phyloP scores from a whole-genome alignment of 2,797 vertebrate species.

The Cetoscarus ocellatus region DNA sequence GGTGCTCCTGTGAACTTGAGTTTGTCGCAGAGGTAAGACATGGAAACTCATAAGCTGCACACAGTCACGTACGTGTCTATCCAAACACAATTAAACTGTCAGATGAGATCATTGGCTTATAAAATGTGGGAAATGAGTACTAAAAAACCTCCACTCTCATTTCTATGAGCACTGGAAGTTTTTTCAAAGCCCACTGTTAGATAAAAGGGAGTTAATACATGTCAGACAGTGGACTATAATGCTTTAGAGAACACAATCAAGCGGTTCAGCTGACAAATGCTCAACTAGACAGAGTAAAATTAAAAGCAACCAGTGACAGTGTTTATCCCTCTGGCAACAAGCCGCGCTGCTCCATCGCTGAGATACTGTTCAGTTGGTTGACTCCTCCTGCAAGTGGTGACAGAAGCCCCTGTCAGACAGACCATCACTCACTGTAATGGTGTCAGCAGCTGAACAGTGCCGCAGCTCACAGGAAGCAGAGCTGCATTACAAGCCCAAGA shows the following conservation, averaged over 20 bases:
- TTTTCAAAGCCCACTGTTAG: slow-evolving; percentile 1
- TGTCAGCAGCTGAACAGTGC: slow-evolving; percentile 60
- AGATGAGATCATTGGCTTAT: slow-evolving; percentile 6
- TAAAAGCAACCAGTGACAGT: slow-evolving; percentile 58
- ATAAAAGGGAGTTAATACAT: slow-evolving; percentile 37
- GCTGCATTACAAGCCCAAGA: slow-evolving; percentile 57
- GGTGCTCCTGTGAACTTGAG: slow-evolving; percentile 62
- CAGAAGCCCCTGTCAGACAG: slow-evolving; percentile 67
- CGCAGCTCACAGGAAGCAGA: slow-evolving; percentile 57
- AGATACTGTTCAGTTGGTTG: slow-evolving; percentile 64
- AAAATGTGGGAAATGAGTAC: not conserved
- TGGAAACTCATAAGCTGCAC: slow-evolving; percentile 16
- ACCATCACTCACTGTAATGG: slow-evolving; percentile 70
- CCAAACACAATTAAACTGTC: slow-evolving; percentile 27
- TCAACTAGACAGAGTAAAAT: slow-evolving; percentile 56
- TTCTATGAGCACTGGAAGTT: not conserved
- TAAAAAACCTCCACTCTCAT: not conserved
- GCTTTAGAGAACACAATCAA: slow-evolving; percentile 46
- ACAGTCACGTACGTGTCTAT: not conserved
- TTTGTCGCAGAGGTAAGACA: slow-evolving; percentile 37
- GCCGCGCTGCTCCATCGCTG: slow-evolving; percentile 51
- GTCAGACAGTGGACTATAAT: slow-evolving; percentile 34
- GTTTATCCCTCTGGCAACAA: slow-evolving; percentile 70
- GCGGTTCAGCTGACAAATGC: slow-evolving; percentile 54
- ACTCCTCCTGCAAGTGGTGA: slow-evolving; percentile 61